Base-by-base conservation (phyloP, 2,888 invertebrate genomes). In the Myopa tessellatipennis region DNA sequence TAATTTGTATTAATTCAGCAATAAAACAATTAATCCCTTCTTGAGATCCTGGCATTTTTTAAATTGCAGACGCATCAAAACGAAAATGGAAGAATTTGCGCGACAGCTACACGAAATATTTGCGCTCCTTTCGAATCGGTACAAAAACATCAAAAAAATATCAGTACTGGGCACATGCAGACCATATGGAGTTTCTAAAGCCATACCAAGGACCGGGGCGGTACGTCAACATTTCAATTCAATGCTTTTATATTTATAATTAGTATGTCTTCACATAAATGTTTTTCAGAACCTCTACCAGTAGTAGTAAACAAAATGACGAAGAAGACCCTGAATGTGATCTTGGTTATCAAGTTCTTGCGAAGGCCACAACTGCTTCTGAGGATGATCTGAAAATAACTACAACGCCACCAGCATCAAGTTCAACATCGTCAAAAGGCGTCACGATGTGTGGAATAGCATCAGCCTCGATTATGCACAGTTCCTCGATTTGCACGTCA, bases 61-160 rank as follows among this genome's bases (percentile, higher is more conserved):
- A 10, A 26, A 60, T 82, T 82, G 34, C 81, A 89, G 89, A 89
- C 80, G 89, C 88, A 50, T 87, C 88, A 14, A 88, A 89, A 79
- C 79, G 88, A 80, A 89, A 89, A 87, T 89, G 89, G 89, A 89
- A 89, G 80, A 89, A 89, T 80, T 81, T 89, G 40, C 87, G 89
- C 36, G 89, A 89, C 85, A 89, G 89, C 77, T 89, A 89, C 74
- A 89, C 89, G 34, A 89, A 89, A 83, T 89, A 89, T 82, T 84
- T 89, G 73, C 87, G 89, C 38, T 89, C 89, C 0, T 89, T 88
- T 82, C 87, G 89, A 1, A 85, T 87, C n/a, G 89, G 88, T 12
- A 87, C 88, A 12, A 89, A 89, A 81, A 89, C 89, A 0, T 89
- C 89, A 14, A 88, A 88, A 79, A 89, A 89, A 81, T 89, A 89